Conservation (phyloP, 2,888 invertebrate species). For the Syrphus vitripennis region DNA sequence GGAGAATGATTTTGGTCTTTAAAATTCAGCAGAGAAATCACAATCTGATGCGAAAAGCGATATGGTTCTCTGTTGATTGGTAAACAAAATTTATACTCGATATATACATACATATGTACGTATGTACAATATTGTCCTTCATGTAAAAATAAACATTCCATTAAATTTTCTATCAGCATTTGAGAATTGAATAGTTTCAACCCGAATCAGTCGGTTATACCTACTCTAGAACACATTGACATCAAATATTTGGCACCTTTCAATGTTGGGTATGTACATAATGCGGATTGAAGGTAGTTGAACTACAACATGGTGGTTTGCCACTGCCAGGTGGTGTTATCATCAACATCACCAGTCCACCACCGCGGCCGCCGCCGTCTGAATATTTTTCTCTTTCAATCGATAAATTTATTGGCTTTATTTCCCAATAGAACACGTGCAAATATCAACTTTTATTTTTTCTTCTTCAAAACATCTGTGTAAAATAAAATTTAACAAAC, state of each 20-base stretch:
- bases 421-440: background rate
- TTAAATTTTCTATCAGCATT: background rate
- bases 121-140: background rate
- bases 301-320: background rate
- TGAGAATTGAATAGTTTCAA: background rate
- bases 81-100: too few relatives aligned
- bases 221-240: background rate
- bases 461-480: background rate
- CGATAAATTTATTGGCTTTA: background rate
- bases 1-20: too few relatives aligned
- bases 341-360: background rate
- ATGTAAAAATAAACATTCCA: background rate
- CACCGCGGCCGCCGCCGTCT: background rate
- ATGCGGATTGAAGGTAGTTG: background rate
- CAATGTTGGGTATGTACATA: background rate
- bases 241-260: background rate
- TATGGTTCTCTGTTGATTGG: too few relatives aligned
- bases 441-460: background rate
- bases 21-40: too few relatives aligned
- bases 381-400: background rate
- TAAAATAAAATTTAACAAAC: background rate
- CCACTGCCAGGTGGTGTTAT: background rate
- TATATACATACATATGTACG: background rate
- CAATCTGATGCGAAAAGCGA: too few relatives aligned
- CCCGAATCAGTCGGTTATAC: background rate